Conservation (phyloP, 2,888 invertebrate genomes). For the Colletes collaris region DNA sequence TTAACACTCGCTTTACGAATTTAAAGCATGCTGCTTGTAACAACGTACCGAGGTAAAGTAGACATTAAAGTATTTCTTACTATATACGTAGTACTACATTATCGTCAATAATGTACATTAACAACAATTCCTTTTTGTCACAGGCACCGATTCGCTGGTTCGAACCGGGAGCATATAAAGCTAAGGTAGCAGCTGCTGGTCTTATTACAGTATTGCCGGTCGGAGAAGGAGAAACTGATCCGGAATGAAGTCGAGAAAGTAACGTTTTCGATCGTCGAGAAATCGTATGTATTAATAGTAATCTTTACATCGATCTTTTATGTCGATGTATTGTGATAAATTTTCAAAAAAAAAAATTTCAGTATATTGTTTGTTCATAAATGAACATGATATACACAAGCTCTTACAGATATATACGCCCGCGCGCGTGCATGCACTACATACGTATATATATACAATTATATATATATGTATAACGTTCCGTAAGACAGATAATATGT, state of each 20-base stretch:
- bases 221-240: conserved; percentile 78
- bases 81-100: background rate
- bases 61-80: background rate
- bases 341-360: conserved; percentile 10
- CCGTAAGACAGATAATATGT: conserved; percentile 17
- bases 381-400: conserved; percentile 11
- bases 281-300: conserved; percentile 53
- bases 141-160: conserved; percentile 83
- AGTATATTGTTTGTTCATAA: conserved; percentile 21
- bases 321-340: conserved; percentile 54
- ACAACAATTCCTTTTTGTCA: conserved; percentile 40
- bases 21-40: conserved; percentile 72
- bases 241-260: conserved; percentile 66
- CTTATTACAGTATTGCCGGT: conserved; percentile 78
- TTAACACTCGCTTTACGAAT: conserved; percentile 62
- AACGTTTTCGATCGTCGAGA: conserved; percentile 20
- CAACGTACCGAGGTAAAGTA: conserved; percentile 55
- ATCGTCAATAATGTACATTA: background rate
- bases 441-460: background rate
- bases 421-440: too few relatives aligned
- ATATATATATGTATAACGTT: background rate
- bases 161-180: conserved; percentile 82
- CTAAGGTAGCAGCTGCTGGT: conserved; percentile 80
- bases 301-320: conserved; percentile 37
- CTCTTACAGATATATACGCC: background rate